A percentile compares a stretch with the other conserved stretches of the same genome.
Evolutionary conservation across 2,888 invertebrate genomes (phyloP).

Genomic region (Phyto melanocephala): DNA sequence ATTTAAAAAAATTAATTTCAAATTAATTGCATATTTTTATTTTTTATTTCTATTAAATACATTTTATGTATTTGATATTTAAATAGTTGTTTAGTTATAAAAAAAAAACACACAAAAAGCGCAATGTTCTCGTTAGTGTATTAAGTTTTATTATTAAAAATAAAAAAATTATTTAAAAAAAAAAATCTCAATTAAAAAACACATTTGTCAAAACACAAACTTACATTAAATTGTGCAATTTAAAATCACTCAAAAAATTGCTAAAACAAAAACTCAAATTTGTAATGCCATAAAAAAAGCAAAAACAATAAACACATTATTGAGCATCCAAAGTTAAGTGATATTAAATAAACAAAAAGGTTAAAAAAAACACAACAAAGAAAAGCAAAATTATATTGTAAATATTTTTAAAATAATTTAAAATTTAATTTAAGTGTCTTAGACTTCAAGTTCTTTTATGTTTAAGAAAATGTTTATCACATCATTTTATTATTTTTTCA

Average conservation of each 20-base stretch:
- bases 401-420: constrained; percentile 35
- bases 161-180: background rate
- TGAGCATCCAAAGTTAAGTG: constrained; percentile 64
- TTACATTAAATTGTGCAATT: constrained; percentile 56
- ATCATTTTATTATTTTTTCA: constrained; percentile 3
- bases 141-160: constrained; percentile 57
- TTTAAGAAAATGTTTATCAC: constrained; percentile 8
- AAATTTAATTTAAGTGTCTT: constrained; percentile 57
- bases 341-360: constrained; percentile 54
- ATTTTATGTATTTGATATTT: constrained; percentile 20
- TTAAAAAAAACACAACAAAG: background rate
- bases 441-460: constrained; percentile 60
- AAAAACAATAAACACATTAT: constrained; percentile 18
- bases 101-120: constrained; percentile 47
- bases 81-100: background rate
- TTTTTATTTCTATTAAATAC: constrained; percentile 2
- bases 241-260: constrained; percentile 34
- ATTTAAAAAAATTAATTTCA: constrained; percentile 57
- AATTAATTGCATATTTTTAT: constrained; percentile 48
- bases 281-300: constrained; percentile 54
- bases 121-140: constrained; percentile 64
- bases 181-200: background rate
- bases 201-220: background rate
- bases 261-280: constrained; percentile 26
- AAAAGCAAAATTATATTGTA: constrained; percentile 44